These are phyloP conservation scores for Caenorhabditis angaria DNA, from an alignment of 2,888 invertebrate genomes.

Conservation along the genomic window DNA sequence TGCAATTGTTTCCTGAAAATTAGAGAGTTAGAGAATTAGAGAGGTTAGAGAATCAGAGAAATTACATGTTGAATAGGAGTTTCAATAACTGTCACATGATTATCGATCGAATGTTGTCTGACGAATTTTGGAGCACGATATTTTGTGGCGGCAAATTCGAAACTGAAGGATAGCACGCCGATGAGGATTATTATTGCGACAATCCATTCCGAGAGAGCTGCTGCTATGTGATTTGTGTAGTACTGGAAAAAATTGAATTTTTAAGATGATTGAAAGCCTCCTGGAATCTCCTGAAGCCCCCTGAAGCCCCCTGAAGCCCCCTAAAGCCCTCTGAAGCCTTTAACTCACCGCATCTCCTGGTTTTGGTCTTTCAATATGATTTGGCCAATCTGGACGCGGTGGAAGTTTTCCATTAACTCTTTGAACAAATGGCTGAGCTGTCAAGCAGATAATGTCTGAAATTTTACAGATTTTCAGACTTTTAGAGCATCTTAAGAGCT, in stretches of 20 bases:
- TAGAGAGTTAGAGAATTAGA: background rate
- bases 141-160: constrained; percentile 23
- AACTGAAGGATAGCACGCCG: constrained; percentile 18
- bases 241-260: constrained; percentile 17
- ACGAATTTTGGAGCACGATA: constrained; percentile 20
- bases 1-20: background rate
- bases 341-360: constrained; percentile 14
- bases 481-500: background rate
- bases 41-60: background rate
- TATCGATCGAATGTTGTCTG: background rate
- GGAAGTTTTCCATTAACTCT: constrained; percentile 24
- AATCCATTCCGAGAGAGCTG: constrained; percentile 40
- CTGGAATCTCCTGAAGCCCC: background rate
- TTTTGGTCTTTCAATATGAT: constrained; percentile 28
- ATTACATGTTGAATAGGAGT: background rate
- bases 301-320: background rate
- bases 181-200: constrained; percentile 25
- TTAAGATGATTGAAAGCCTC: background rate
- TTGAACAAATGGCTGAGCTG: constrained; percentile 25
- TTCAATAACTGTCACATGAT: background rate
- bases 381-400: constrained; percentile 5
- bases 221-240: constrained; percentile 34
- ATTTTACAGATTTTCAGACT: background rate
- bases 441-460: constrained; percentile 28
- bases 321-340: background rate